Conservation (phyloP, 2,113 vertebrate genomes). For the Tringa solitaria region DNA sequence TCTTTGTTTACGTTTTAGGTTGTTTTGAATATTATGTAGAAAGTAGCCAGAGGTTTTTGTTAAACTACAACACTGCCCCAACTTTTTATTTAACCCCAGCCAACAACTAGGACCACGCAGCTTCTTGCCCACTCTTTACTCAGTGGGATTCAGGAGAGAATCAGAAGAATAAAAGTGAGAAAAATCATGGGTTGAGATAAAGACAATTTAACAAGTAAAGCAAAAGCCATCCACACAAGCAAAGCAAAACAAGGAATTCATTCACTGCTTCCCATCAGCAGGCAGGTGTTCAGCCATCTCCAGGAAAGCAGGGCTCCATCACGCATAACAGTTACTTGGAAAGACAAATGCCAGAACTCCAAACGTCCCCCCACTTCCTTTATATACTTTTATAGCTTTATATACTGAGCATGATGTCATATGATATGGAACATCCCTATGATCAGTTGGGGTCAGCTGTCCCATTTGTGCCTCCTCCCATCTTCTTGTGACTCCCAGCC, state of each 20-base stretch:
- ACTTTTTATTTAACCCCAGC: too few species aligned
- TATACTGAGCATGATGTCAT: neutral
- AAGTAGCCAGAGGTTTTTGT: neutral
- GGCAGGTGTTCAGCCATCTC: neutral
- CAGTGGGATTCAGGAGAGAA: neutral
- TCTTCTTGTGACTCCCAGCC: neutral
- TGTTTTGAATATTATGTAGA: neutral
- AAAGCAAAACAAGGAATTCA: neutral
- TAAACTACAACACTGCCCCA: too few species aligned
- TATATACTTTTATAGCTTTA: neutral
- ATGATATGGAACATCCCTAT: neutral
- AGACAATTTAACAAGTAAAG: neutral
- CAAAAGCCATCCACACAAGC: neutral
- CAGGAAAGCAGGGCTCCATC: neutral
- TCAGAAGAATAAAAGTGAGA: neutral
- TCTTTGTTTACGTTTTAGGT: neutral
- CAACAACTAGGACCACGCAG: neutral
- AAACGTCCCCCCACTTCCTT: neutral
- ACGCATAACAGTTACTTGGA: neutral
- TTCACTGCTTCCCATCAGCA: neutral
- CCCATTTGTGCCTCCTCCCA: neutral
- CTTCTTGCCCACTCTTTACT: neutral
- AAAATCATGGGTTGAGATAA: neutral
- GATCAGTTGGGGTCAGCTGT: neutral
- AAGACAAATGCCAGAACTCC: neutral